phyloP scores from a whole-genome alignment of 1,140 invertebrate genomes.

The Glossosoma conforme region DNA sequence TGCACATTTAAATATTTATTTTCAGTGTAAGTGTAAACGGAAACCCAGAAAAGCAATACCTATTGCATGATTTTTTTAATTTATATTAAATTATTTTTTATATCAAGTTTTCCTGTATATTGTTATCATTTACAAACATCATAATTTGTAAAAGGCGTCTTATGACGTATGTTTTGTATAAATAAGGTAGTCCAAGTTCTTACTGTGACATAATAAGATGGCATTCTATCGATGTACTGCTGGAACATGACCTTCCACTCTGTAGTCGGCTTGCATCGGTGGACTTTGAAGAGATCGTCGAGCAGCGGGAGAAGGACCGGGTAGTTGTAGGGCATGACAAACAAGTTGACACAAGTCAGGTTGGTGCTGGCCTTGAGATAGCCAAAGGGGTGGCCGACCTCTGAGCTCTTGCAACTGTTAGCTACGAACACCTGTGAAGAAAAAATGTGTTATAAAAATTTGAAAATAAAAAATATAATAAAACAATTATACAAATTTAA shows the following conservation, averaged over 20 bases:
- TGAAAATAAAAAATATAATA: slow-evolving; percentile 6
- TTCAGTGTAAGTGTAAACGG: too few relatives aligned
- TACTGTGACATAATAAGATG: slow-evolving; percentile 91
- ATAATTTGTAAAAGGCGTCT: too few relatives aligned
- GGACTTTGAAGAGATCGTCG: slow-evolving; percentile 87
- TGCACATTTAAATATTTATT: too few relatives aligned
- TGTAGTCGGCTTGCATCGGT: slow-evolving; percentile 82
- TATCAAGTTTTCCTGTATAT: too few relatives aligned
- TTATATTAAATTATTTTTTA: too few relatives aligned
- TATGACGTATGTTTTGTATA: not conserved
- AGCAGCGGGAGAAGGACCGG: slow-evolving; percentile 88
- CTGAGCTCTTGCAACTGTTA: slow-evolving; percentile 82
- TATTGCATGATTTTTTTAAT: too few relatives aligned
- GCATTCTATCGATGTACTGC: slow-evolving; percentile 91
- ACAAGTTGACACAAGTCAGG: slow-evolving; percentile 90
- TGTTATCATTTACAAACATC: too few relatives aligned
- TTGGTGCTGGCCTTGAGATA: slow-evolving; percentile 97
- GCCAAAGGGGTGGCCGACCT: slow-evolving; percentile 91
- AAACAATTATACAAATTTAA: not conserved
- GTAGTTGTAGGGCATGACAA: slow-evolving; percentile 99
- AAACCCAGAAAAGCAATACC: too few relatives aligned
- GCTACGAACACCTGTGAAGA: slow-evolving; percentile 79
- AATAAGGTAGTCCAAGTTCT: slow-evolving; percentile 40
- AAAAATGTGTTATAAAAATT: not conserved
- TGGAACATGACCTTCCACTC: slow-evolving; percentile 90